Evolutionary conservation across 2,888 invertebrate species (phyloP).

Genomic region (Metellina segmentata): DNA sequence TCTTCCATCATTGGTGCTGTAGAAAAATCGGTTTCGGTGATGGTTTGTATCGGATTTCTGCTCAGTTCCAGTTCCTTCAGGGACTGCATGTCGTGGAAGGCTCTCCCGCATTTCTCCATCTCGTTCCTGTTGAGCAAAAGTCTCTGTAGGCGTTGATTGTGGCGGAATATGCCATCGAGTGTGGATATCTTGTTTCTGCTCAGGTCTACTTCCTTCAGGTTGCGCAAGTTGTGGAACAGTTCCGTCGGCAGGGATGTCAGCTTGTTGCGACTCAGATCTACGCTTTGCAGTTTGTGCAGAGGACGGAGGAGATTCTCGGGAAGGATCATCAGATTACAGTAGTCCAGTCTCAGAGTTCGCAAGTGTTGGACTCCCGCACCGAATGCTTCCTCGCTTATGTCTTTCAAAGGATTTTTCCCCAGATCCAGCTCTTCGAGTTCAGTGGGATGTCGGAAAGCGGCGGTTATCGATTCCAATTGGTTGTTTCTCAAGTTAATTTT

Average conservation of each 20-base stretch:
- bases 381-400: conserved; percentile 3
- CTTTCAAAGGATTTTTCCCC: neutral
- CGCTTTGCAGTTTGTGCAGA: neutral
- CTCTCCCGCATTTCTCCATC: neutral
- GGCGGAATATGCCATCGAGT: neutral
- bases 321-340: neutral
- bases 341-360: neutral
- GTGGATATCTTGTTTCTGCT: neutral
- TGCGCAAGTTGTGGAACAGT: conserved; percentile 11
- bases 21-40: conserved; percentile 13
- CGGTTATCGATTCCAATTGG: conserved; percentile 8
- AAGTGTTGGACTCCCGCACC: conserved; percentile 3
- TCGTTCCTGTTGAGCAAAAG: conserved; percentile 10
- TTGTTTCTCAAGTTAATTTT: conserved; percentile 28
- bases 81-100: neutral
- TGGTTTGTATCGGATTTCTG: neutral
- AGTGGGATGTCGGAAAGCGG: conserved; percentile 7
- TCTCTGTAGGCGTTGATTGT: neutral
- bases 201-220: conserved; percentile 4
- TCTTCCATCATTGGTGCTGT: neutral
- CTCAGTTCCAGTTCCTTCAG: neutral
- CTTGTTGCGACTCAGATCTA: conserved; percentile 29
- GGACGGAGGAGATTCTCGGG: neutral
- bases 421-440: conserved; percentile 20
- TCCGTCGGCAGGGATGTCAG: neutral